These are phyloP conservation scores for Rhopilema esculentum DNA, from an alignment of 30 jellyfish, hydroid and myxozoan species.

Conservation along the genomic window DNA sequence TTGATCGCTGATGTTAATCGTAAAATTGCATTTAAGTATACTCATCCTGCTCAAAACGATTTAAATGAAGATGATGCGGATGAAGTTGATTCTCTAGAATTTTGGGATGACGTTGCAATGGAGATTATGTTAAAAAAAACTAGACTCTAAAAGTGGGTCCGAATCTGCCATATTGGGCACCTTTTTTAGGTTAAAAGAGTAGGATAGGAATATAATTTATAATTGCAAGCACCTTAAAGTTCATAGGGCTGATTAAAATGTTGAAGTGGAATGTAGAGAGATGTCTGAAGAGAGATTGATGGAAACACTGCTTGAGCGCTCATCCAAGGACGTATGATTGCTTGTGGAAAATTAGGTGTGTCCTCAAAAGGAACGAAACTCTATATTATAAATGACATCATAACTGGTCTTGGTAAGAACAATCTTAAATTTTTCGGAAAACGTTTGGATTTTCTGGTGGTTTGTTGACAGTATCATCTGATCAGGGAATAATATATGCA, in stretches of 20 bases:
- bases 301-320: not conserved
- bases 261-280: constrained; percentile 36
- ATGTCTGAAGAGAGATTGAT: constrained; percentile 44
- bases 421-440: constrained; percentile 21
- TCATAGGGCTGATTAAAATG: not conserved
- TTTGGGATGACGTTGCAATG: constrained; percentile 54
- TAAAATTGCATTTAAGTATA: constrained; percentile 59
- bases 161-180: constrained; percentile 57
- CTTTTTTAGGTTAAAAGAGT: constrained; percentile 22
- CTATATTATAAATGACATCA: constrained; percentile 48
- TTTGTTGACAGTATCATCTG: constrained; percentile 42
- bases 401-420: constrained; percentile 11
- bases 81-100: constrained; percentile 9
- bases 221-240: constrained; percentile 48
- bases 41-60: not conserved
- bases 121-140: not conserved
- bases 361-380: constrained; percentile 17
- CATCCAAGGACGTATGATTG: constrained; percentile 2
- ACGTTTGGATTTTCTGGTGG: constrained; percentile 67
- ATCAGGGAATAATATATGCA: constrained; percentile 57
- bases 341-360: constrained; percentile 28
- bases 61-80: not conserved
- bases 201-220: constrained; percentile 7
- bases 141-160: constrained; percentile 17
- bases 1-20: constrained; percentile 68